These are phyloP conservation scores for Gryllus bimaculatus DNA, from an alignment of 1,140 invertebrate genomes.

Conservation along the genomic window DNA sequence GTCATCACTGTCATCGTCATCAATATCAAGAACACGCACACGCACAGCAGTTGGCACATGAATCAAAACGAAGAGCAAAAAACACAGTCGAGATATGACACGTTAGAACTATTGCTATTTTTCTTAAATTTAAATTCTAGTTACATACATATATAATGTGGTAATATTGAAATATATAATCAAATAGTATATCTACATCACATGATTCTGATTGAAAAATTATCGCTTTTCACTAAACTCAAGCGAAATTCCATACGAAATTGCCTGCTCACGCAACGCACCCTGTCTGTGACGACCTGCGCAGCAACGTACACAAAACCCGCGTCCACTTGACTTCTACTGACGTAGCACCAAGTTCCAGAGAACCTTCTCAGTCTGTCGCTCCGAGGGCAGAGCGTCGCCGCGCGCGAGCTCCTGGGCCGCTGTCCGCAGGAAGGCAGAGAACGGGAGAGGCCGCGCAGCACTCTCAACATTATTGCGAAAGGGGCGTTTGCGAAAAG, in stretches of 20 bases:
- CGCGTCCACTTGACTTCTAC: background rate
- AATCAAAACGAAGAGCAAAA: background rate
- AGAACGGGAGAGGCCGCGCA: too few species aligned
- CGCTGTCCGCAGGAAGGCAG: too few species aligned
- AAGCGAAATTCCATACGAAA: background rate
- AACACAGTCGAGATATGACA: slow-evolving; percentile 4
- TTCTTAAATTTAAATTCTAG: background rate
- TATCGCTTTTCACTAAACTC: background rate
- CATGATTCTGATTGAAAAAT: background rate
- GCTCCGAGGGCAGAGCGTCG: background rate
- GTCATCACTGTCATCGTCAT: background rate
- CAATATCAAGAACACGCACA: background rate
- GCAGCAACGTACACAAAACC: background rate
- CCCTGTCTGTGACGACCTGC: too few species aligned
- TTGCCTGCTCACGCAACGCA: too few species aligned
- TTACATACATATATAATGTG: background rate
- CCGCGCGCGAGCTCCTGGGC: too few species aligned
- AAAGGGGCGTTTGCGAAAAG: too few species aligned
- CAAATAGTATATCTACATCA: background rate
- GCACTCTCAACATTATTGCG: too few species aligned
- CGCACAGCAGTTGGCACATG: background rate
- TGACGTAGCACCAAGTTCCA: background rate
- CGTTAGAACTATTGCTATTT: background rate
- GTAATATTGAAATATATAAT: background rate
- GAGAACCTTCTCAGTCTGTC: background rate